Conservation (phyloP, 2,797 vertebrate genomes). For the Triplophysa bombifrons region DNA sequence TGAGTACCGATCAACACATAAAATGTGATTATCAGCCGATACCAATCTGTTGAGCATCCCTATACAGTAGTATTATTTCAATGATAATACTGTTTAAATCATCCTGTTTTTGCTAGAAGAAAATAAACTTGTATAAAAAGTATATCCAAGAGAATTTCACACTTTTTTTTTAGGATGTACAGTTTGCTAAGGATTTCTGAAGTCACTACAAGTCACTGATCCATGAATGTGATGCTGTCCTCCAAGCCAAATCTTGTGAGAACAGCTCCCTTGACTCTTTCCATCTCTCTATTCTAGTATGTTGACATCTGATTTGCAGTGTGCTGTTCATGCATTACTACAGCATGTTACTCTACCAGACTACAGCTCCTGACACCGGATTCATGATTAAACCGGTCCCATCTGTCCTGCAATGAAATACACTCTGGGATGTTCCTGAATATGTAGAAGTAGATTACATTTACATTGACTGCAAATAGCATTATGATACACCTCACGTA, state of each 20-base stretch:
- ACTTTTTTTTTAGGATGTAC: neutral
- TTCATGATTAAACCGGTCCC: slow-evolving; percentile 16
- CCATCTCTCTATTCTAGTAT: slow-evolving; percentile 44
- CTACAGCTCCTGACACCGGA: slow-evolving; percentile 1
- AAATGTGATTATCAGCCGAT: too few species aligned
- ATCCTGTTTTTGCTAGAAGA: neutral
- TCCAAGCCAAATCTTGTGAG: slow-evolving; percentile 11
- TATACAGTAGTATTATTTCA: too few species aligned
- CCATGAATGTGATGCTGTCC: slow-evolving; percentile 47
- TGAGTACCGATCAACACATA: too few species aligned
- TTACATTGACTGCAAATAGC: slow-evolving; percentile 27
- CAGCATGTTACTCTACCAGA: neutral
- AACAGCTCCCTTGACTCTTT: slow-evolving; percentile 38
- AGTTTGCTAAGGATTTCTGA: neutral
- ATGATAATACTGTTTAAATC: too few species aligned
- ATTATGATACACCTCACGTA: slow-evolving; percentile 39
- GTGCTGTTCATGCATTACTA: slow-evolving; percentile 16
- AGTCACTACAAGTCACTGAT: slow-evolving; percentile 50
- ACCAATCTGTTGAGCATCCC: too few species aligned
- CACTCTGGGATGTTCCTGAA: slow-evolving; percentile 12
- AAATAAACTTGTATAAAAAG: neutral
- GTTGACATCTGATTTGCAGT: slow-evolving; percentile 40
- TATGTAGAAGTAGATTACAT: slow-evolving; percentile 10
- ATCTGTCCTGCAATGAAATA: slow-evolving; percentile 18
- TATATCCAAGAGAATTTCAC: neutral